These are phyloP conservation scores for Heliconius hewitsoni DNA, from an alignment of 1,140 invertebrate genomes.

Conservation along the genomic window DNA sequence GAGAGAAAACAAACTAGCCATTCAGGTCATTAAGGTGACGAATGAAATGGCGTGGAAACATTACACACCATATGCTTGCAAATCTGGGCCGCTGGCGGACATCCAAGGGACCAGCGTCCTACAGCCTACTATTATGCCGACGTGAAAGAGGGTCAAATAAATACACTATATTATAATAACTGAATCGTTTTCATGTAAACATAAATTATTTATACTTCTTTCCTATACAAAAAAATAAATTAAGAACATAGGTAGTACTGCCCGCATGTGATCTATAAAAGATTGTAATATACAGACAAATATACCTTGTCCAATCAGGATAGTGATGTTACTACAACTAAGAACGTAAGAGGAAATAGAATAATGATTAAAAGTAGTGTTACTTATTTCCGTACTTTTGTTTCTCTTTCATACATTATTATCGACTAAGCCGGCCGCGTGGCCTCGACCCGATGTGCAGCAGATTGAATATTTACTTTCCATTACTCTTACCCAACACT, in stretches of 20 bases:
- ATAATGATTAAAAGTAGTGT: background rate
- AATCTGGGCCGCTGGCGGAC: slow-evolving; percentile 25
- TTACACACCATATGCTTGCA: slow-evolving; percentile 19
- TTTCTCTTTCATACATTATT: background rate
- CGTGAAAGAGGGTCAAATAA: slow-evolving; percentile 12
- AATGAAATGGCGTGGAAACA: slow-evolving; percentile 23
- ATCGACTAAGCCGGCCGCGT: background rate
- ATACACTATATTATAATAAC: slow-evolving; percentile 16
- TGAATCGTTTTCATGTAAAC: background rate
- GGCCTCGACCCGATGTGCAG: background rate
- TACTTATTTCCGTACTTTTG: background rate
- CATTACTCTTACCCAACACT: no score
- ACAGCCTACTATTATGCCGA: background rate
- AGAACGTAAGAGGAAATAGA: background rate
- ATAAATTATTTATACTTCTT: no score
- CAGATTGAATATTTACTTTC: background rate
- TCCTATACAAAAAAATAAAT: no score
- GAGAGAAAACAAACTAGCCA: slow-evolving; percentile 2
- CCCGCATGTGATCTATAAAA: no score
- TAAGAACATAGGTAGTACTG: no score
- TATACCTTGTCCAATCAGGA: no score
- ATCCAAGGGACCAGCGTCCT: slow-evolving; percentile 18
- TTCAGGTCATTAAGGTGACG: slow-evolving; percentile 16
- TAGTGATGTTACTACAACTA: no score
- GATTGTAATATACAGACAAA: no score